A percentile compares a stretch with the other conserved stretches of the same genome.
These are phyloP conservation scores for Sebastes reedi DNA, from an alignment of 2,797 vertebrate species.

Conservation along the genomic window DNA sequence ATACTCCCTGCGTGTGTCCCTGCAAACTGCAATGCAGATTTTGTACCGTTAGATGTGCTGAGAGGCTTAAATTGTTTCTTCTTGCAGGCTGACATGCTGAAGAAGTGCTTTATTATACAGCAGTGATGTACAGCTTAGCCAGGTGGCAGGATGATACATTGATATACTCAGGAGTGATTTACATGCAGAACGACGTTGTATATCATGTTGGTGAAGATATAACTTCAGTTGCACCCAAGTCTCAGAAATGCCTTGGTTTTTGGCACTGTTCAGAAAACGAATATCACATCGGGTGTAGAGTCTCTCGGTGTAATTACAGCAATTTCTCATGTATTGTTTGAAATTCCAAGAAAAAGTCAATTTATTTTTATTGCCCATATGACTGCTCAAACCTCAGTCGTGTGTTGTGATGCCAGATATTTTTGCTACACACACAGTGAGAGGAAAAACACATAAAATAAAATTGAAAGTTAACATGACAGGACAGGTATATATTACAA, in stretches of 20 bases:
- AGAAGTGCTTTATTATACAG: not conserved
- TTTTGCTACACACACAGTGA: constrained; percentile 6
- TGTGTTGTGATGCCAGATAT: constrained; percentile 55
- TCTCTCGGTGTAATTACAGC: constrained; percentile 51
- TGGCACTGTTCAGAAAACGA: not conserved
- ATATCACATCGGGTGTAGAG: not conserved
- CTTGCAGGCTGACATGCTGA: not conserved
- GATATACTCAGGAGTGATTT: constrained; percentile 20
- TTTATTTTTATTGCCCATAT: constrained; percentile 59
- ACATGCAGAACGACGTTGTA: constrained; percentile 1
- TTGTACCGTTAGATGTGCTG: not conserved
- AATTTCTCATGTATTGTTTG: constrained; percentile 57
- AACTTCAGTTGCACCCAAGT: constrained; percentile 2
- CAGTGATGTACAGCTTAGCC: not conserved
- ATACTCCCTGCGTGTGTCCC: not conserved
- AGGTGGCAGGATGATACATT: not conserved
- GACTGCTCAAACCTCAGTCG: constrained; percentile 26
- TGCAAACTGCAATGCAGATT: not conserved
- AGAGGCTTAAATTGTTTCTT: not conserved
- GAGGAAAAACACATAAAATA: constrained; percentile 28
- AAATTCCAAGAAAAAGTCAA: constrained; percentile 65
- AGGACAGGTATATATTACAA: constrained; percentile 15
- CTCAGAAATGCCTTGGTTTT: not conserved
- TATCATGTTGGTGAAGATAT: constrained; percentile 7
- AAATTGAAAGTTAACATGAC: constrained; percentile 5